phyloP scores from a whole-genome alignment of 2,888 invertebrate genomes.

The Phymatocera aterrima region DNA sequence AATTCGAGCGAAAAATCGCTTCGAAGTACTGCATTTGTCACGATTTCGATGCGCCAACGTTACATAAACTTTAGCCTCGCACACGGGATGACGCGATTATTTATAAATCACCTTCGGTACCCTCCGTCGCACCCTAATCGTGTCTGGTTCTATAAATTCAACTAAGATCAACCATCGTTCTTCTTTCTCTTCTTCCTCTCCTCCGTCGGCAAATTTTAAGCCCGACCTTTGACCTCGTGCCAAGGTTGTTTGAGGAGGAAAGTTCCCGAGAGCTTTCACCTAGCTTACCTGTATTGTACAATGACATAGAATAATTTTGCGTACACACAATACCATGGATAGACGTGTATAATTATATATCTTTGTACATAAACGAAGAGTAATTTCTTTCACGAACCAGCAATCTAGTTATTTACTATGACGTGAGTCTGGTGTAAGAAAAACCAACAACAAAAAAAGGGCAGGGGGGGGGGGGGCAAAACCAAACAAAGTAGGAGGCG shows the following conservation, averaged over 20 bases:
- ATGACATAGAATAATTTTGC: not conserved
- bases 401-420: too few species aligned
- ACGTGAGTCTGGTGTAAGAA: too few species aligned
- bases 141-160: not conserved
- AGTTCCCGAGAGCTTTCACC: constrained; percentile 6
- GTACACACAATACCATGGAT: too few species aligned
- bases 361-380: too few species aligned
- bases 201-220: too few species aligned
- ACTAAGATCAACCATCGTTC: not conserved
- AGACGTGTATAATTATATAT: too few species aligned
- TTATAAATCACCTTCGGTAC: not conserved
- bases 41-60: not conserved
- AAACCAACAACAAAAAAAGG: too few species aligned
- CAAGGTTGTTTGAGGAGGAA: constrained; percentile 19
- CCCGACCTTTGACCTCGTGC: constrained; percentile 11
- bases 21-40: not conserved
- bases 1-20: too few species aligned
- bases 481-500: too few species aligned
- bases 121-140: not conserved
- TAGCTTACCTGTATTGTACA: not conserved
- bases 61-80: not conserved
- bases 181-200: too few species aligned
- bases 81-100: not conserved
- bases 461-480: too few species aligned
- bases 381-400: too few species aligned